phyloP scores from a whole-genome alignment of 2,888 invertebrate genomes.

The Nomada ruficornis region DNA sequence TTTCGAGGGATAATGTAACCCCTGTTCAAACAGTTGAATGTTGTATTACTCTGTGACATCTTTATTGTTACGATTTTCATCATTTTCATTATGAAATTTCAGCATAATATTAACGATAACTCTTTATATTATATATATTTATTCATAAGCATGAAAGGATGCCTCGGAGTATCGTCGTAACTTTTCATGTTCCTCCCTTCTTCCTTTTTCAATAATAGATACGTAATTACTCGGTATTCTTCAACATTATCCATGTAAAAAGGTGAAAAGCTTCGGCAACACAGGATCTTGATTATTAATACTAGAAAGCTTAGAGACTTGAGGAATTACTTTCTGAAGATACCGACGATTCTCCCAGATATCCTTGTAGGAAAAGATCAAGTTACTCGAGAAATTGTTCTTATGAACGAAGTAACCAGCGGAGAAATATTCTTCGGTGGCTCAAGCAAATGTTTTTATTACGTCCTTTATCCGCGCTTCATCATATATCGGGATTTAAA shows the following conservation, averaged over 20 bases:
- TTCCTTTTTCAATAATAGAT: neutral
- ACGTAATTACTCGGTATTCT: neutral
- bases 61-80: constrained; percentile 43
- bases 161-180: constrained; percentile 48
- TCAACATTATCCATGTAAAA: too few relatives aligned
- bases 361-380: constrained; percentile 26
- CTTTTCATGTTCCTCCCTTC: constrained; percentile 1
- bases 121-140: constrained; percentile 44
- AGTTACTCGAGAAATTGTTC: constrained; percentile 19
- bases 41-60: constrained; percentile 36
- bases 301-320: too few relatives aligned
- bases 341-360: constrained; percentile 43
- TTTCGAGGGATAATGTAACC: constrained; percentile 29
- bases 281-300: too few relatives aligned
- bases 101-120: constrained; percentile 35
- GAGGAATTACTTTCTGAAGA: constrained; percentile 25
- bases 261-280: too few relatives aligned
- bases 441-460: constrained; percentile 30
- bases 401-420: constrained; percentile 20
- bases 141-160: constrained; percentile 40
- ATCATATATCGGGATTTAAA: neutral
- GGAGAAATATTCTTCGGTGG: constrained; percentile 27
- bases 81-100: constrained; percentile 35
- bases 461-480: constrained; percentile 18
- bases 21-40: constrained; percentile 31